Conservation (phyloP, 2,113 vertebrate species). For the Podocnemis expansa region DNA sequence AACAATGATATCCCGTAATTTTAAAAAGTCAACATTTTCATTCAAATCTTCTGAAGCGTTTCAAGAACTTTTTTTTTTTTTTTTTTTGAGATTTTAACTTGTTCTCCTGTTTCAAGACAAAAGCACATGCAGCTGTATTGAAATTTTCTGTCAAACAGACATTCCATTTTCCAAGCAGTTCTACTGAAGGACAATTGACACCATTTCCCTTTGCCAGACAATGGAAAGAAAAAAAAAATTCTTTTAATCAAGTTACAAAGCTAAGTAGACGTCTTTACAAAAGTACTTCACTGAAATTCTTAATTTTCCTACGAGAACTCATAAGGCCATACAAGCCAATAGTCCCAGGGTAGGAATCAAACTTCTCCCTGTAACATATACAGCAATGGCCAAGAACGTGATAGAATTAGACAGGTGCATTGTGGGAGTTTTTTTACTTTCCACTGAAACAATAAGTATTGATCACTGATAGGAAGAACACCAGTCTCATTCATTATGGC, state of each 20-base stretch:
- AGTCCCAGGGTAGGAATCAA: neutral
- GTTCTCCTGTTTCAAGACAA: neutral
- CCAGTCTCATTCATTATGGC: neutral
- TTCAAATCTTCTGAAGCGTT: neutral
- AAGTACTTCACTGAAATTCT: neutral
- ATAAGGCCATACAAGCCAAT: neutral
- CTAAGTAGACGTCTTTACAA: neutral
- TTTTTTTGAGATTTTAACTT: neutral
- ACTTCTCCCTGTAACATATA: neutral
- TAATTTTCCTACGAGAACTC: neutral
- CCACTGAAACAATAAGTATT: neutral
- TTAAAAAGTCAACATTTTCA: too few relatives aligned
- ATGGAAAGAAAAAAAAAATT: neutral
- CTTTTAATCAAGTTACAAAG: neutral
- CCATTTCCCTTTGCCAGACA: neutral
- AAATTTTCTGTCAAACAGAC: neutral
- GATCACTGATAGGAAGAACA: neutral
- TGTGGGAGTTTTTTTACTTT: neutral
- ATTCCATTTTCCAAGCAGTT: neutral
- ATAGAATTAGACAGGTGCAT: neutral
- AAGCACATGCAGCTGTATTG: neutral
- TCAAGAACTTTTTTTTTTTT: neutral
- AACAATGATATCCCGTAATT: too few relatives aligned
- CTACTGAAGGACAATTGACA: neutral
- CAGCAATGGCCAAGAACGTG: neutral